Percentiles rank a stretch among this genome's conserved stretches.
phyloP scores from a whole-genome alignment of 2,888 invertebrate genomes.

The Acleris cristana region DNA sequence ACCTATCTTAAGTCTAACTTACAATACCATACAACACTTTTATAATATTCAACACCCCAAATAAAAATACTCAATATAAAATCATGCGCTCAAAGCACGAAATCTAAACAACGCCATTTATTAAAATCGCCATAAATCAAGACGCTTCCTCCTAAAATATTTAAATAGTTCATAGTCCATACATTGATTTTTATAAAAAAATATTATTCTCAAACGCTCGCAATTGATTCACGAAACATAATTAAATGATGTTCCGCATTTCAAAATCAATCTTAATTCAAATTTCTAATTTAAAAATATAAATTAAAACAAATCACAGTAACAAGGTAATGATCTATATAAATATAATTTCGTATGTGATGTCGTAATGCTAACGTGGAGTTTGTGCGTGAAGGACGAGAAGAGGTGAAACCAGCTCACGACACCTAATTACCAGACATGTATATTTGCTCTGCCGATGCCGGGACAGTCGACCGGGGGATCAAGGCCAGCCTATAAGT shows the following conservation, averaged over 20 bases:
- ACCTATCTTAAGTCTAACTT: conserved; percentile 56
- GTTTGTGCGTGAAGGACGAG: conserved; percentile 47
- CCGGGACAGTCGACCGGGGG: not conserved
- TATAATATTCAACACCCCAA: conserved; percentile 65
- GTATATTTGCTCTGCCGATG: not conserved
- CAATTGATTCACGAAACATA: conserved; percentile 50
- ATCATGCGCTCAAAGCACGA: conserved; percentile 79
- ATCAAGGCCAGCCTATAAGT: not conserved
- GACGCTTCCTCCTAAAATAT: conserved; percentile 23
- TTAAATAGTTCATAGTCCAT: conserved; percentile 34
- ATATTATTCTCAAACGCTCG: conserved; percentile 53
- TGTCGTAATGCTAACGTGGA: conserved; percentile 49
- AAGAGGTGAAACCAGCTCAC: conserved; percentile 6
- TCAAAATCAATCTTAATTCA: conserved; percentile 58
- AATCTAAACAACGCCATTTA: conserved; percentile 64
- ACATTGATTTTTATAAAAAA: conserved; percentile 49
- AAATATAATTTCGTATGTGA: conserved; percentile 61
- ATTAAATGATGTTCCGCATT: conserved; percentile 60
- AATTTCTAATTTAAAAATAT: conserved; percentile 56
- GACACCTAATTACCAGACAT: not conserved
- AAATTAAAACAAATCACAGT: conserved; percentile 80
- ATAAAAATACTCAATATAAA: conserved; percentile 71
- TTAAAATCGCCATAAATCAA: conserved; percentile 55
- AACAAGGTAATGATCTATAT: conserved; percentile 70
- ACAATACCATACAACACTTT: conserved; percentile 70